phyloP scores from a whole-genome alignment of 2,113 vertebrate species.

The Rallus limicola region DNA sequence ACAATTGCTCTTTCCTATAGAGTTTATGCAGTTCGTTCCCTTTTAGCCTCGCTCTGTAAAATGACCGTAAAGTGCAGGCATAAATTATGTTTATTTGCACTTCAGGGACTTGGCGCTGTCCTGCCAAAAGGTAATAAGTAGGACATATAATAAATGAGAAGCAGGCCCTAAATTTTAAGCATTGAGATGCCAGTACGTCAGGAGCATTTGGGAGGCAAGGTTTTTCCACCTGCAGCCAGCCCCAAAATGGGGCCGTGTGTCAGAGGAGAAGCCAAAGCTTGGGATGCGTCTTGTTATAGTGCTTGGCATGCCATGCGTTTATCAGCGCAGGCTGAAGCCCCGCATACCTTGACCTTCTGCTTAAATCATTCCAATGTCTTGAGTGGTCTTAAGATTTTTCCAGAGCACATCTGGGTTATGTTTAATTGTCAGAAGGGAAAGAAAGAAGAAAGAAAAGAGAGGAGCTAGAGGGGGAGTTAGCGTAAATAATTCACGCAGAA shows the following conservation, averaged over 20 bases:
- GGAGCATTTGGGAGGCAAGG: background rate
- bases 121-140: background rate
- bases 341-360: slow-evolving; percentile 13
- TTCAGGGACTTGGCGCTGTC: background rate
- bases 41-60: background rate
- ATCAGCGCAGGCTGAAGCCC: background rate
- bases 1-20: background rate
- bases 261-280: slow-evolving; percentile 27
- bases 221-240: slow-evolving; percentile 45
- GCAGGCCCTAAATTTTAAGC: slow-evolving; percentile 1
- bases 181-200: background rate
- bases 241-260: background rate
- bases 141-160: background rate
- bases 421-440: slow-evolving; percentile 59
- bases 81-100: slow-evolving; percentile 34
- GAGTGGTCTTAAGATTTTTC: slow-evolving; percentile 51
- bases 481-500: slow-evolving; percentile 71
- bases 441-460: background rate
- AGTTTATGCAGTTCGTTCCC: background rate
- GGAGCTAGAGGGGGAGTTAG: background rate
- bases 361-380: slow-evolving; percentile 29
- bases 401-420: slow-evolving; percentile 51
- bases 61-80: background rate
- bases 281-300: background rate
- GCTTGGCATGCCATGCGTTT: background rate